Percentiles rank a stretch among this genome's conserved stretches.
Conservation (phyloP, 2,113 vertebrate species). For the Eolophus roseicapilla region DNA sequence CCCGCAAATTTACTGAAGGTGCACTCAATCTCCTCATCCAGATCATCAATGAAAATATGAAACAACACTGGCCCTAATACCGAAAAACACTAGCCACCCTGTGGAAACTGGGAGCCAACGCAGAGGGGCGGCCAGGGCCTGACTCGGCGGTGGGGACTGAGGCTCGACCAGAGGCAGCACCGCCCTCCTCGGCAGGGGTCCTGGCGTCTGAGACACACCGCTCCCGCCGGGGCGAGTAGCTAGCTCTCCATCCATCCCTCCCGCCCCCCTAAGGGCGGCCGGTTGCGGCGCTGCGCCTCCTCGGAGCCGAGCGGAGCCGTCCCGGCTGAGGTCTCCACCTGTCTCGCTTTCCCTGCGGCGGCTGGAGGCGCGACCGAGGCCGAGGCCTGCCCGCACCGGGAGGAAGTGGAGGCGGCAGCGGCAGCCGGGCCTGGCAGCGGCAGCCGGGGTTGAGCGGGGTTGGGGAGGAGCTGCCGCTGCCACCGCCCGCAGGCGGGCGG, state of each 20-base stretch:
- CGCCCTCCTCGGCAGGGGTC: no score
- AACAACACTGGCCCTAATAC: neutral
- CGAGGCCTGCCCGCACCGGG: neutral
- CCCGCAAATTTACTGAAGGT: neutral
- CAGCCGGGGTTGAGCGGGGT: neutral
- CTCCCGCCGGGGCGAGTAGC: neutral
- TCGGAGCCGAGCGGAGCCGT: neutral
- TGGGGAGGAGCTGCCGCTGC: no score
- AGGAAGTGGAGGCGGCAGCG: neutral
- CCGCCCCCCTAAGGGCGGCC: neutral
- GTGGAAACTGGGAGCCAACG: neutral
- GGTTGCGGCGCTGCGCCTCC: neutral
- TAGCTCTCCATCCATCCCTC: neutral
- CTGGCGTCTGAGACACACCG: fast-evolving
- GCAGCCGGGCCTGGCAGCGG: neutral
- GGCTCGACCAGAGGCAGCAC: neutral
- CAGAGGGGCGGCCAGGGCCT: no score
- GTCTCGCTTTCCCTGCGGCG: neutral
- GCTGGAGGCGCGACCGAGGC: neutral
- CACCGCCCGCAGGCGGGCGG: no score
- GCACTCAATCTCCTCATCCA: neutral
- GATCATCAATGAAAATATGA: neutral
- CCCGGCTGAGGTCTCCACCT: neutral
- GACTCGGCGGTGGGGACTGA: neutral
- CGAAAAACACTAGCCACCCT: neutral